phyloP scores from a whole-genome alignment of 2,888 invertebrate species.

The Torymus tubicola region DNA sequence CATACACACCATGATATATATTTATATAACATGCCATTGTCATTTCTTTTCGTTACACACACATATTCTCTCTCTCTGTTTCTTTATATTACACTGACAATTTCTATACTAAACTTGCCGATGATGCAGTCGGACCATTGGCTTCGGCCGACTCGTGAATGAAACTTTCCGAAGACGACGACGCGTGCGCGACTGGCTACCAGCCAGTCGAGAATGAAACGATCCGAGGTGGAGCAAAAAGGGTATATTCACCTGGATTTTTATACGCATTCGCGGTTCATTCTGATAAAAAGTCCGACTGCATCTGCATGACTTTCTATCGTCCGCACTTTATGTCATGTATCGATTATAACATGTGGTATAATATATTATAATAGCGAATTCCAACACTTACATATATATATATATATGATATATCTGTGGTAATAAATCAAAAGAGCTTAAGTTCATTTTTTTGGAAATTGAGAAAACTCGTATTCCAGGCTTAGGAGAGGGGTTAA shows the following conservation, averaged over 20 bases:
- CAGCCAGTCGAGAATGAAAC: constrained; percentile 39
- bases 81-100: constrained; percentile 20
- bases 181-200: constrained; percentile 7
- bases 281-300: constrained; percentile 61
- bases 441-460: no score
- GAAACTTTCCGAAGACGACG: constrained; percentile 31
- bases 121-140: constrained; percentile 59
- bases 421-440: no score
- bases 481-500: no score
- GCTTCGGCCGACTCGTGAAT: constrained; percentile 21
- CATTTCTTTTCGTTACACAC: neutral
- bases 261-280: constrained; percentile 16
- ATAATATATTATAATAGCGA: no score
- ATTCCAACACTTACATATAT: no score
- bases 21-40: no score
- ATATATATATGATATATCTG: no score
- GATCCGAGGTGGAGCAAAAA: constrained; percentile 13
- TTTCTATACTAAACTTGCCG: constrained; percentile 55
- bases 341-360: constrained; percentile 62
- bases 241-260: constrained; percentile 6
- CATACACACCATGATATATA: no score
- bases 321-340: constrained; percentile 68
- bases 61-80: constrained; percentile 1
- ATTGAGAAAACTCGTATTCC: no score
- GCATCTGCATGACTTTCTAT: constrained; percentile 65